A percentile compares a stretch with the other conserved stretches of the same genome.
Conservation (phyloP, 2,797 vertebrate genomes). For the Myotis myotis region DNA sequence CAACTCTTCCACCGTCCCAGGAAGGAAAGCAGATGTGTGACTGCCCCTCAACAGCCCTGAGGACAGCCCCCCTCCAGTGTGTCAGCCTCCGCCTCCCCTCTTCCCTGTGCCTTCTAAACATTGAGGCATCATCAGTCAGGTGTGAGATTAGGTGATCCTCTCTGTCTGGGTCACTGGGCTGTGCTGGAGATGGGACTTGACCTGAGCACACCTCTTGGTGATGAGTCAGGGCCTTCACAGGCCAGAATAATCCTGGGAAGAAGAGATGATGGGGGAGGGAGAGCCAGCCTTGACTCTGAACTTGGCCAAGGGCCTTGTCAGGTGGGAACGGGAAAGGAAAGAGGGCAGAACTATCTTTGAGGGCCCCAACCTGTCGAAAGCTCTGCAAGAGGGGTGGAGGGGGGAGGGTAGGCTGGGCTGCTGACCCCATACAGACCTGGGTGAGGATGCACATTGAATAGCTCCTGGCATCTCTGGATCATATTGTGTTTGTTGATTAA, state of each 20-base stretch:
- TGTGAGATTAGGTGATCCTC: neutral
- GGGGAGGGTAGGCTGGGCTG: neutral
- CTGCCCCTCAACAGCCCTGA: neutral
- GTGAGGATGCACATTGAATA: neutral
- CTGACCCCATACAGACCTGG: neutral
- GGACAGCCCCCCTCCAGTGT: neutral
- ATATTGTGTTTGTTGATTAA: conserved; percentile 31
- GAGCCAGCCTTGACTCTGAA: neutral
- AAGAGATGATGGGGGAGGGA: neutral
- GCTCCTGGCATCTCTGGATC: neutral
- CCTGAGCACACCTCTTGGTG: neutral
- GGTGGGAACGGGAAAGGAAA: neutral
- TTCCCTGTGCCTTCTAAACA: no score
- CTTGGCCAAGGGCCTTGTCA: neutral
- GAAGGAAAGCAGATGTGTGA: neutral
- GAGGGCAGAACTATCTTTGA: neutral
- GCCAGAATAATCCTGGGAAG: neutral
- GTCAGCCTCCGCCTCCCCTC: neutral
- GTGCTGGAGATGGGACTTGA: neutral
- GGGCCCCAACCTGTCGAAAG: neutral
- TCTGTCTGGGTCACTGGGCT: neutral
- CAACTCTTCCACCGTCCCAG: neutral
- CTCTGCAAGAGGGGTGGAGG: accelerated
- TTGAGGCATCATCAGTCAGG: neutral
- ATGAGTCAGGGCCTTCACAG: neutral